Evolutionary conservation across 2,888 invertebrate species (phyloP).

Genomic region (Eremobia ochroleuca): DNA sequence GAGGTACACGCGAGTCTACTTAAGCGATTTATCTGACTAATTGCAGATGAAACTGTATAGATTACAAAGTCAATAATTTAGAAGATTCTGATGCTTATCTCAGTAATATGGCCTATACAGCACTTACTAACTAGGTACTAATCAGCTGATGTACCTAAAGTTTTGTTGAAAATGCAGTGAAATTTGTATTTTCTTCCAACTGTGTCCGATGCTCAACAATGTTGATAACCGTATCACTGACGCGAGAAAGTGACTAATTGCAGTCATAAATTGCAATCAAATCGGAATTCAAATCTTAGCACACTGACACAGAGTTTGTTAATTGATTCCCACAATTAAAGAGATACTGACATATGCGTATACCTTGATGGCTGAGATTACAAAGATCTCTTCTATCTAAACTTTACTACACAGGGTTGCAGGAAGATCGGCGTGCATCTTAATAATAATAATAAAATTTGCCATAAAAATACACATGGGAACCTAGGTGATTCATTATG

Average conservation of each 20-base stretch:
- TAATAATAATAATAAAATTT: no score
- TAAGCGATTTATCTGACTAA: conserved; percentile 36
- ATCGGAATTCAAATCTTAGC: conserved; percentile 44
- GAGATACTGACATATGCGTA: not conserved
- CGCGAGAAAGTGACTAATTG: conserved; percentile 33
- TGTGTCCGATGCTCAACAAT: conserved; percentile 1
- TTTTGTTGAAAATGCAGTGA: not conserved
- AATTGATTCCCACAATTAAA: conserved; percentile 43
- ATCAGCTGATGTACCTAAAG: not conserved
- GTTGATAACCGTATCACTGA: conserved; percentile 22
- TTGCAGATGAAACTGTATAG: conserved; percentile 49
- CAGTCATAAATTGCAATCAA: conserved; percentile 33
- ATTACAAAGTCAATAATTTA: conserved; percentile 37
- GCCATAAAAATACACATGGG: no score
- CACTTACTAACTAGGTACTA: not conserved
- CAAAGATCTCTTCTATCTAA: not conserved
- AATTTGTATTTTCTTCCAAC: conserved; percentile 14
- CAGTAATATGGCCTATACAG: conserved; percentile 3
- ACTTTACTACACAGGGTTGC: not conserved
- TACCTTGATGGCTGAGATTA: not conserved
- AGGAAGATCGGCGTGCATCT: no score
- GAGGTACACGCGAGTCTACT: conserved; percentile 43
- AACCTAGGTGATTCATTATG: no score
- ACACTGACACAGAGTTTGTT: conserved; percentile 34
- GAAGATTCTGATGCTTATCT: conserved; percentile 22